A percentile compares a stretch with the other conserved stretches of the same genome.
Evolutionary conservation across 2,797 vertebrate genomes (phyloP).

Genomic region (Sternotherus odoratus): DNA sequence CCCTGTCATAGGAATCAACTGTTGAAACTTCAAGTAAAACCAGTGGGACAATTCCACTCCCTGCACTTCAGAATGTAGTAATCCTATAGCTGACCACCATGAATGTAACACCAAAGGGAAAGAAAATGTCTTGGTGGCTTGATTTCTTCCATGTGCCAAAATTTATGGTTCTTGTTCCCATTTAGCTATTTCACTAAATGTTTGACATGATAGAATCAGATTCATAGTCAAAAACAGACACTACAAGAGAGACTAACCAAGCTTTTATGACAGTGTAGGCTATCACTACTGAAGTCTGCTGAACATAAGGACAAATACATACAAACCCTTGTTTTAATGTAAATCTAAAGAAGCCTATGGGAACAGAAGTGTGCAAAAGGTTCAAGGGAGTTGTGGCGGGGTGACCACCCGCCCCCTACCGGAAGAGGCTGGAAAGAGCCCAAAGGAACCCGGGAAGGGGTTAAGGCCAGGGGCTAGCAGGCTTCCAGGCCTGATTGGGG

Average conservation of each 20-base stretch:
- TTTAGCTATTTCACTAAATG: constrained; percentile 46
- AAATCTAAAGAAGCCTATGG: neutral
- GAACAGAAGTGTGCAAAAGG: constrained; percentile 19
- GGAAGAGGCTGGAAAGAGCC: too few relatives aligned
- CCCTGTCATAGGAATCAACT: neutral
- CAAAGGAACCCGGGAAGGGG: too few relatives aligned
- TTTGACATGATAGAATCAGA: neutral
- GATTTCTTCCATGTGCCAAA: constrained; percentile 54
- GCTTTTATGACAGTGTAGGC: neutral
- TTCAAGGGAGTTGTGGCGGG: too few relatives aligned
- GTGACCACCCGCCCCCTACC: too few relatives aligned
- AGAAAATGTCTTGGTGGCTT: constrained; percentile 43
- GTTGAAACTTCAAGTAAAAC: neutral
- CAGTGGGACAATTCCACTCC: neutral
- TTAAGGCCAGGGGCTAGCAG: too few relatives aligned
- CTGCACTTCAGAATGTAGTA: constrained; percentile 32
- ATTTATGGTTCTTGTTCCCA: constrained; percentile 25
- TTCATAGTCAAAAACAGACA: constrained; percentile 15
- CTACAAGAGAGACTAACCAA: neutral
- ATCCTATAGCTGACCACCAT: constrained; percentile 53
- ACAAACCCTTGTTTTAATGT: neutral
- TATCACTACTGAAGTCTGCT: neutral
- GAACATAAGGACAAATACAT: neutral
- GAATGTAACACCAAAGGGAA: constrained; percentile 30
- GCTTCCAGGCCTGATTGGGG: too few relatives aligned